A percentile compares a stretch with the other conserved stretches of the same genome.
Evolutionary conservation across 2,888 invertebrate species (phyloP).

Genomic region (Ganaspis brasiliensis): DNA sequence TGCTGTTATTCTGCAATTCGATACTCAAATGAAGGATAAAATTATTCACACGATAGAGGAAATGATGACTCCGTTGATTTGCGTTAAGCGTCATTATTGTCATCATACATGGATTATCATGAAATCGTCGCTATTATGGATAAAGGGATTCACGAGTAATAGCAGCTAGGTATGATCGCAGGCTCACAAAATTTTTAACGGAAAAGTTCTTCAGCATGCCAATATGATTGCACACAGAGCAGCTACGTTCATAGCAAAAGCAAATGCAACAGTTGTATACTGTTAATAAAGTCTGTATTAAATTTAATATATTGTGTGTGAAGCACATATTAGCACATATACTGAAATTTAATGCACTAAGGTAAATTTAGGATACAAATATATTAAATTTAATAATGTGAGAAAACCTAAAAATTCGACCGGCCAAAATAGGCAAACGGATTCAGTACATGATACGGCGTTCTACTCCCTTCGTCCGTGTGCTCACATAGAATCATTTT

Average conservation of each 20-base stretch:
- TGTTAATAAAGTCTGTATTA: no score
- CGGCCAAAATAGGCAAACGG: no score
- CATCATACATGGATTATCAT: neutral
- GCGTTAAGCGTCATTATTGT: neutral
- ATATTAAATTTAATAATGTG: no score
- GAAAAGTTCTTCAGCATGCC: slow-evolving; percentile 23
- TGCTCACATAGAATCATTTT: no score
- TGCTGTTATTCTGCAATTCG: neutral
- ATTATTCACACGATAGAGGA: neutral
- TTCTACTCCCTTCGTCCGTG: no score
- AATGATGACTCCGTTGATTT: neutral
- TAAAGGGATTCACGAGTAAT: neutral
- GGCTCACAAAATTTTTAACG: neutral
- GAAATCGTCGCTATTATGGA: neutral
- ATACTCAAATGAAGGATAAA: neutral
- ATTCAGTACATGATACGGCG: no score
- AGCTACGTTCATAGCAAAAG: slow-evolving; percentile 44
- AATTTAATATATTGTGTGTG: no score
- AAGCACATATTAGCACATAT: no score
- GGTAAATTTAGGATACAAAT: no score
- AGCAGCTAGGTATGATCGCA: neutral
- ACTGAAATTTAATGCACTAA: no score
- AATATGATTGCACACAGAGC: slow-evolving; percentile 18
- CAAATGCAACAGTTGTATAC: neutral
- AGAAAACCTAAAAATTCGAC: no score